phyloP scores from a whole-genome alignment of 2,797 vertebrate genomes.

The Pteronotus mesoamericanus region DNA sequence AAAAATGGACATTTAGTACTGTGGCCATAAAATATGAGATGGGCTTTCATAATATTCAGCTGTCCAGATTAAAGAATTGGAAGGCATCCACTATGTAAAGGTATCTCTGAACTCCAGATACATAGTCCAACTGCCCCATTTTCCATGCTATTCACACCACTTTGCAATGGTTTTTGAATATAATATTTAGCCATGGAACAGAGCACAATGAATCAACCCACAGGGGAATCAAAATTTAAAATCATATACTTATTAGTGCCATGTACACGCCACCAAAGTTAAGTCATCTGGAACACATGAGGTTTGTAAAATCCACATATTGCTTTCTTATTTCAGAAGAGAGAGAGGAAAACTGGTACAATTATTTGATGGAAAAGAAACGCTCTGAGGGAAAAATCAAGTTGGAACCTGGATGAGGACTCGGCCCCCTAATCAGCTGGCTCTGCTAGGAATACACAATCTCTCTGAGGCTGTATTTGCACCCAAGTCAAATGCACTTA shows the following conservation, averaged over 20 bases:
- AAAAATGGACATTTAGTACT: background rate
- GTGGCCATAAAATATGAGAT: background rate
- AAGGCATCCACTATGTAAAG: rapidly evolving
- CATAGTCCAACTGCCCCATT: rapidly evolving
- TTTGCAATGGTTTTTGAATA: background rate
- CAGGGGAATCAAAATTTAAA: background rate
- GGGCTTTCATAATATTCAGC: background rate
- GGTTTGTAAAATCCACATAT: background rate
- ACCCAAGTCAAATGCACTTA: background rate
- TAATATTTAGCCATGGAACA: background rate
- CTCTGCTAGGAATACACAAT: background rate
- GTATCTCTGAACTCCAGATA: background rate
- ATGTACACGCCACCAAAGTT: background rate
- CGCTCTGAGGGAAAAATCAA: background rate
- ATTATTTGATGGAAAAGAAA: background rate
- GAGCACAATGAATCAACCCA: background rate
- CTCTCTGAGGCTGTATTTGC: background rate
- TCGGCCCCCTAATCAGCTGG: background rate
- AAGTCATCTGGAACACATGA: background rate
- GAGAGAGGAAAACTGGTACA: background rate
- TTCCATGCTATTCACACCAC: background rate
- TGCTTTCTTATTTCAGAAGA: background rate
- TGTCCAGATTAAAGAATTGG: background rate
- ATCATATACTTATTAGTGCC: background rate
- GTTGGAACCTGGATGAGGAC: background rate